These are phyloP conservation scores for Caenorhabditis sinica DNA, from an alignment of 2,888 invertebrate genomes.

Conservation along the genomic window DNA sequence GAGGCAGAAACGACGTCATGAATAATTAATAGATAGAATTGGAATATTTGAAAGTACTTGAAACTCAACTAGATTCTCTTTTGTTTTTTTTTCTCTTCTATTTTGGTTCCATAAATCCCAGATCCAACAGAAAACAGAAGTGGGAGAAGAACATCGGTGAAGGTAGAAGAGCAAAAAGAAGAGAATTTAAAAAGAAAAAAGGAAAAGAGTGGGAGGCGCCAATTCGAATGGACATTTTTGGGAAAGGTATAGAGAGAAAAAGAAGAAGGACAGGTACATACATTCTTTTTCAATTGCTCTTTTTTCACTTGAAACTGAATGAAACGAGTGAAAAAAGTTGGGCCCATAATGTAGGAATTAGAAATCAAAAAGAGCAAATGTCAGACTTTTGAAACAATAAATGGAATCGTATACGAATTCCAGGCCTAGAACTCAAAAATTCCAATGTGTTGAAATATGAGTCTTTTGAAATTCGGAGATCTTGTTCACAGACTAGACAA, in stretches of 20 bases:
- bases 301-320: constrained; percentile 28
- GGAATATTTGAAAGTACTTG: constrained; percentile 52
- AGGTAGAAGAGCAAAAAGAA: constrained; percentile 23
- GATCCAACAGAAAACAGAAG: not conserved
- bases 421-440: not conserved
- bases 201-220: constrained; percentile 36
- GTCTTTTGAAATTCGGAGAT: too few relatives aligned
- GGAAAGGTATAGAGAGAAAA: constrained; percentile 19
- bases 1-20: constrained; percentile 47
- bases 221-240: constrained; percentile 48
- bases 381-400: not conserved
- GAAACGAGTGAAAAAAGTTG: too few relatives aligned
- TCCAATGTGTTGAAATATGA: not conserved
- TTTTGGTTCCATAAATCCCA: not conserved
- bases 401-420: too few relatives aligned
- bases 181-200: constrained; percentile 36
- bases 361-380: not conserved
- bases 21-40: constrained; percentile 66
- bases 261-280: constrained; percentile 50
- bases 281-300: constrained; percentile 50
- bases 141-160: not conserved
- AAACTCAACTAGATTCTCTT: constrained; percentile 2
- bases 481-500: not conserved
- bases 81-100: not conserved
- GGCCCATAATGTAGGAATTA: not conserved